Percentiles rank a stretch among this genome's conserved stretches.
These are phyloP conservation scores for Melanargia galathea DNA, from an alignment of 2,888 invertebrate species.

Conservation along the genomic window DNA sequence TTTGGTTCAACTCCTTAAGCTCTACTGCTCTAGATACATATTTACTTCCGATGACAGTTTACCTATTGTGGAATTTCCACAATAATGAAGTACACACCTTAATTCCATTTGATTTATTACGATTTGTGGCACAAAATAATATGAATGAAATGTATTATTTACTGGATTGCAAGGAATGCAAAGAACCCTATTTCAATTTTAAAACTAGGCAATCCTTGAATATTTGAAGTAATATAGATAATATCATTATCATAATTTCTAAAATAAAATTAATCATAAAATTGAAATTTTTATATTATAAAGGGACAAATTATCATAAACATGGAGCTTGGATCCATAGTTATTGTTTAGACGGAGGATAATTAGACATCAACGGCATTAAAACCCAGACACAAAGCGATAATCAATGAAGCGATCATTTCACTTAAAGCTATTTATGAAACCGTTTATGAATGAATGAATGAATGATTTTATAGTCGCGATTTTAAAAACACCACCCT, in stretches of 20 bases:
- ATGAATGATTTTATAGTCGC: conserved; percentile 29
- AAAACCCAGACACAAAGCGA: conserved; percentile 1
- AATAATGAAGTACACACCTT: neutral
- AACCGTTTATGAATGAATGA: conserved; percentile 22
- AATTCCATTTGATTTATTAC: neutral
- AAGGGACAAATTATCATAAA: no score
- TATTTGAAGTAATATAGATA: no score
- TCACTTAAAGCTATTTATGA: conserved; percentile 16
- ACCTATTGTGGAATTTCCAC: neutral
- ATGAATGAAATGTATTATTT: neutral
- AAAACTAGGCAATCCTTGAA: no score
- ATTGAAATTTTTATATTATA: no score
- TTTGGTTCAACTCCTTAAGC: no score
- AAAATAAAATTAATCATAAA: no score
- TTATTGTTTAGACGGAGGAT: no score
- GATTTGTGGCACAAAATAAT: neutral
- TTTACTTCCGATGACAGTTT: neutral
- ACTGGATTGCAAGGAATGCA: no score
- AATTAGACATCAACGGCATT: neutral
- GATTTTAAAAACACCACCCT: conserved; percentile 34
- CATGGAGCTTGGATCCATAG: no score
- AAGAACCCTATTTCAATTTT: no score
- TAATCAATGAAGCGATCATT: conserved; percentile 15
- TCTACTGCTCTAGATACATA: no score
- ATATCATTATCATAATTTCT: no score